A percentile compares a stretch with the other conserved stretches of the same genome.
These are phyloP conservation scores for Apantesis nais DNA, from an alignment of 2,888 invertebrate genomes.

Conservation along the genomic window DNA sequence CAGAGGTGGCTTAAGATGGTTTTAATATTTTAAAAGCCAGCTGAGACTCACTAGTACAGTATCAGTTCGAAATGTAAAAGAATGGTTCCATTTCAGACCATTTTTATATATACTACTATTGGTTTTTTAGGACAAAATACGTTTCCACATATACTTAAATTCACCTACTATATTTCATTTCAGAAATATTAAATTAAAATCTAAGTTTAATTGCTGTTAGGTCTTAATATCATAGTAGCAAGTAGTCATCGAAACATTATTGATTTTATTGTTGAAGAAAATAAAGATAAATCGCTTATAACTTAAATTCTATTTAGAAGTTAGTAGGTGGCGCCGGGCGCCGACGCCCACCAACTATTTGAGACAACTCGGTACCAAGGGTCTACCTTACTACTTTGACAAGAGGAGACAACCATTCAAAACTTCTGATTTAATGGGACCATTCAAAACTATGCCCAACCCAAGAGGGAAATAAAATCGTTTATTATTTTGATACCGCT, in stretches of 20 bases:
- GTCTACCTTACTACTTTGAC: slow-evolving; percentile 19
- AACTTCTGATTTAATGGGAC: slow-evolving; percentile 50
- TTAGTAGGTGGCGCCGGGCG: slow-evolving; percentile 56
- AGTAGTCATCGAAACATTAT: neutral
- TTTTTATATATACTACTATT: too few relatives aligned
- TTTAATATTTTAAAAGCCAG: too few relatives aligned
- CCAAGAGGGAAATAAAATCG: slow-evolving; percentile 35
- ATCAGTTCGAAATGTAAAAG: too few relatives aligned
- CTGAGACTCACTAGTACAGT: too few relatives aligned
- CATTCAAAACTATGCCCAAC: slow-evolving; percentile 42
- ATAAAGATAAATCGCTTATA: slow-evolving; percentile 27
- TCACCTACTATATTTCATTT: too few relatives aligned
- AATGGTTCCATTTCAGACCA: too few relatives aligned
- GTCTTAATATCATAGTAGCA: neutral
- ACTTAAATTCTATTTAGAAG: slow-evolving; percentile 32
- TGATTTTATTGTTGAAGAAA: neutral
- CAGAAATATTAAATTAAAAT: too few relatives aligned
- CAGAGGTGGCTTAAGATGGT: too few relatives aligned
- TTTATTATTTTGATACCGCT: slow-evolving; percentile 29
- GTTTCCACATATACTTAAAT: too few relatives aligned
- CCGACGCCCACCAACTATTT: slow-evolving; percentile 53
- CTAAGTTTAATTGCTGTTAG: neutral
- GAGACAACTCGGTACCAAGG: slow-evolving; percentile 42
- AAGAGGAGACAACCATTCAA: slow-evolving; percentile 47
- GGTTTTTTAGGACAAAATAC: too few relatives aligned